Evolutionary conservation across 2,113 vertebrate species (phyloP).

Genomic region (Campylomormyrus tamandua): DNA sequence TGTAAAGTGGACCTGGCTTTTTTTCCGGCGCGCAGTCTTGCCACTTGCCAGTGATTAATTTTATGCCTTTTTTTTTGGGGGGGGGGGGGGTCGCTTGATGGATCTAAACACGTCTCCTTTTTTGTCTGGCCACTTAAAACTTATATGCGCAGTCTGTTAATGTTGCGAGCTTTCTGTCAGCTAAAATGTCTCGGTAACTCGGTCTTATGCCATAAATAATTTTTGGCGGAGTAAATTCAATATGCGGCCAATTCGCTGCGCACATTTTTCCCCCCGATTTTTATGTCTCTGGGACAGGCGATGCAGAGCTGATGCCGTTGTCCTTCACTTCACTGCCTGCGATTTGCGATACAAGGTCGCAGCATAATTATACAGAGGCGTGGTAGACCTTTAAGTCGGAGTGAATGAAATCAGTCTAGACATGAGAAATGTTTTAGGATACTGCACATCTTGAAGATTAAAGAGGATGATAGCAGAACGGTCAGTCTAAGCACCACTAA

Average conservation of each 20-base stretch:
- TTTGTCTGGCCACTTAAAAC: not conserved
- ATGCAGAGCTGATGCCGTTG: not conserved
- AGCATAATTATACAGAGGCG: not conserved
- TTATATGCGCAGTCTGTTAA: not conserved
- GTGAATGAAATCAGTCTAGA: constrained; percentile 1
- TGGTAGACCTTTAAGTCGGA: not conserved
- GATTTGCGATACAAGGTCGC: not conserved
- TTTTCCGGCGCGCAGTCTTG: not conserved
- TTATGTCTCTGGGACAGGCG: not conserved
- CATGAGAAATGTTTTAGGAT: not conserved
- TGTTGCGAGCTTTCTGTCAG: not conserved
- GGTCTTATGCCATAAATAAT: not conserved
- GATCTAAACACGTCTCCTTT: not conserved
- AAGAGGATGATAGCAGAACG: not conserved
- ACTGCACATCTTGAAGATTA: not conserved
- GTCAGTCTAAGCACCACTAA: not conserved
- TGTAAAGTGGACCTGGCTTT: not conserved
- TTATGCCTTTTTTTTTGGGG: no score
- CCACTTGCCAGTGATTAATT: not conserved
- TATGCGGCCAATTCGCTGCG: not conserved
- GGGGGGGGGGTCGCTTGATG: not conserved
- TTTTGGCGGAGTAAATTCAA: not conserved
- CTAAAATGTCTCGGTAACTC: not conserved
- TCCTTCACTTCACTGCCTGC: not conserved
- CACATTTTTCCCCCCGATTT: not conserved